A percentile compares a stretch with the other conserved stretches of the same genome.
These are phyloP conservation scores for Lepidostoma basale DNA, from an alignment of 1,140 invertebrate genomes.

Conservation along the genomic window DNA sequence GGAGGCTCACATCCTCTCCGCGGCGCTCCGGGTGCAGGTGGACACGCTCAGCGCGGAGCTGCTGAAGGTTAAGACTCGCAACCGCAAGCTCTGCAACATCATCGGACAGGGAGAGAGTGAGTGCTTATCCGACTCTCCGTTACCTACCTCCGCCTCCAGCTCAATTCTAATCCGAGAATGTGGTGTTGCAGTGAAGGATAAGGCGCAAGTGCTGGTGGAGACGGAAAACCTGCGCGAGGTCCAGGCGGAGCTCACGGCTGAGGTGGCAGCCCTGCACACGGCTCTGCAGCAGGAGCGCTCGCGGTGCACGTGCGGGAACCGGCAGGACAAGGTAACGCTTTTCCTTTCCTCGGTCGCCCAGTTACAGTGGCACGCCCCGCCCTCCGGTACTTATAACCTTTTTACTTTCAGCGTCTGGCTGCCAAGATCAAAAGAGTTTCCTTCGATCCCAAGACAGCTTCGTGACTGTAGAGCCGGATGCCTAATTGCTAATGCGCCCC, in stretches of 20 bases:
- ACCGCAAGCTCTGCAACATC: constrained; percentile 78
- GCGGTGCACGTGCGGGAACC: constrained; percentile 64
- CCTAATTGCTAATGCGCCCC: no score
- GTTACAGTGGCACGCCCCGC: no score
- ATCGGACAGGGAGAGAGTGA: constrained; percentile 81
- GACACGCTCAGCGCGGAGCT: constrained; percentile 70
- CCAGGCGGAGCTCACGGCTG: constrained; percentile 75
- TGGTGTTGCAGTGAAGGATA: constrained; percentile 71
- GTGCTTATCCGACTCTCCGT: constrained; percentile 46
- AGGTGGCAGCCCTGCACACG: constrained; percentile 70
- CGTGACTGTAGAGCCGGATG: no score
- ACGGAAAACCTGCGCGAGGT: constrained; percentile 72
- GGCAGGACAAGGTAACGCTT: constrained; percentile 61
- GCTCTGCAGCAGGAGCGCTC: constrained; percentile 82
- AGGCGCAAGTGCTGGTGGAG: constrained; percentile 77
- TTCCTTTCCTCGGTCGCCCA: no score
- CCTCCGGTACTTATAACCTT: neutral
- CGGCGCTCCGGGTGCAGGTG: constrained; percentile 65
- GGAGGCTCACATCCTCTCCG: constrained; percentile 70
- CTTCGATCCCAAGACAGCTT: neutral
- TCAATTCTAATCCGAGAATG: neutral
- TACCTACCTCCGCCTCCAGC: neutral
- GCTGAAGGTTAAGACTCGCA: constrained; percentile 74
- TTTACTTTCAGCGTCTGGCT: constrained; percentile 8
- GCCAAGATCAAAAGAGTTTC: constrained; percentile 13